Evolutionary conservation across 37 sponge, comb jelly and placozoan species (phyloP).

Genomic region (Agelas oroides): DNA sequence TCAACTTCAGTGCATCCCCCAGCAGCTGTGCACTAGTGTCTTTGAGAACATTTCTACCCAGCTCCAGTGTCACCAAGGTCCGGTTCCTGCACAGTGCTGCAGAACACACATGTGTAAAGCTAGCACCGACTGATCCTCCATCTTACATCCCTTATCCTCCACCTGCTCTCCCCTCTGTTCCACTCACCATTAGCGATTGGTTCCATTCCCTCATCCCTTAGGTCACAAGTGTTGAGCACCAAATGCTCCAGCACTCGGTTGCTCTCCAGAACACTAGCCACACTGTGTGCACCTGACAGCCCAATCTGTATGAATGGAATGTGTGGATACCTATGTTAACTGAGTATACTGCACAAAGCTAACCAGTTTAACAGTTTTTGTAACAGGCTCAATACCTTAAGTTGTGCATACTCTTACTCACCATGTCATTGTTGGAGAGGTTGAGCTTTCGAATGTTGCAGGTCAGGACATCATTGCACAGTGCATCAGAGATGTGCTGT

Average conservation of each 20-base stretch:
- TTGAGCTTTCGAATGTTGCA: conserved; percentile 78
- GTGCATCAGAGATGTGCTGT: conserved; percentile 63
- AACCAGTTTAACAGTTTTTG: too few species aligned
- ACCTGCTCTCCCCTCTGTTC: too few species aligned
- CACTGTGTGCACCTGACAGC: conserved; percentile 48
- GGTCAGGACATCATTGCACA: conserved; percentile 64
- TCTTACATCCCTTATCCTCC: too few species aligned
- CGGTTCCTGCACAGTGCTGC: conserved; percentile 74
- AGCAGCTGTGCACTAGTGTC: conserved; percentile 67
- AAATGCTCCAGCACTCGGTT: conserved; percentile 79
- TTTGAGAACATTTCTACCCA: conserved; percentile 81
- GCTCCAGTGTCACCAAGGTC: conserved; percentile 76
- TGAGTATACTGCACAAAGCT: too few species aligned
- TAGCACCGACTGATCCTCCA: too few species aligned
- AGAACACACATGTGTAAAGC: not conserved
- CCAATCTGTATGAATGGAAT: conserved; percentile 60
- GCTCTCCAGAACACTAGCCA: conserved; percentile 67
- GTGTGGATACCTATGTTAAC: too few species aligned
- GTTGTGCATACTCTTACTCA: too few species aligned
- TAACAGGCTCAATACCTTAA: too few species aligned
- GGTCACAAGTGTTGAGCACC: conserved; percentile 71
- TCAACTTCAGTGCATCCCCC: conserved; percentile 62
- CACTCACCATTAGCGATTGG: conserved; percentile 74
- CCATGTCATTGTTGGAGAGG: conserved; percentile 69
- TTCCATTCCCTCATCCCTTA: conserved; percentile 71